Conservation (phyloP, 2,113 vertebrate species). For the Ophthalmolycus amberensis region DNA sequence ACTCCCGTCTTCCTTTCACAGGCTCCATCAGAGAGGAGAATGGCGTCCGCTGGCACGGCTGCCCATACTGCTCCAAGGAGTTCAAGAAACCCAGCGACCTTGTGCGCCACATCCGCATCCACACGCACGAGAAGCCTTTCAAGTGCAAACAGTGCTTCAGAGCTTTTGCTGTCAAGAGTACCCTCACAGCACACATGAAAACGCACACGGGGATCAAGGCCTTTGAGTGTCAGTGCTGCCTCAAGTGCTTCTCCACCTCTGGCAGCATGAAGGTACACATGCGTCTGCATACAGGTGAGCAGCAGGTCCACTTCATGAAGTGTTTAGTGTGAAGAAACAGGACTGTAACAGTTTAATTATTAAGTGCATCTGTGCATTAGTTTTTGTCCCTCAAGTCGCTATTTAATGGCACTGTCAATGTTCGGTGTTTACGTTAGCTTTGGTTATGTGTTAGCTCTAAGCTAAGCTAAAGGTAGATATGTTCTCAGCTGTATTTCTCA, state of each 20-base stretch:
- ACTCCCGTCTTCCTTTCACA: conserved; percentile 55
- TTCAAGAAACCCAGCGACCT: conserved; percentile 99
- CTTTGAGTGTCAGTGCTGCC: conserved; percentile 96
- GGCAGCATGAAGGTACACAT: conserved; percentile 99
- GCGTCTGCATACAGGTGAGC: conserved; percentile 95
- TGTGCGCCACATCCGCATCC: conserved; percentile 97
- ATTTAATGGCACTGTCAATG: conserved; percentile 12
- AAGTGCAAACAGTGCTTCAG: conserved; percentile 99
- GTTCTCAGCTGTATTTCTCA: not conserved
- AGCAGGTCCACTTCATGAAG: conserved; percentile 2
- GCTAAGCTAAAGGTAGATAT: not conserved
- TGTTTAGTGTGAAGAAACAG: conserved; percentile 1
- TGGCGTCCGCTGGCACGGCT: conserved; percentile 96
- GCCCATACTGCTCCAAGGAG: conserved; percentile 96
- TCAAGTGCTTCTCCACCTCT: conserved; percentile 98
- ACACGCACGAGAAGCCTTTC: conserved; percentile 98
- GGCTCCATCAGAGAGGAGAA: conserved; percentile 96
- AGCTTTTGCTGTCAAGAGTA: conserved; percentile 98
- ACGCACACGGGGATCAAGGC: conserved; percentile 98
- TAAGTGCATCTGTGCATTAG: not conserved
- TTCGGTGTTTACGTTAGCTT: conserved; percentile 2
- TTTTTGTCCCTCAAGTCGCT: not conserved
- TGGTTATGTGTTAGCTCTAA: conserved; percentile 15
- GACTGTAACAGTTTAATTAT: conserved; percentile 9
- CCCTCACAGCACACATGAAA: conserved; percentile 97